phyloP scores from a whole-genome alignment of 2,113 vertebrate genomes.

The Urocitellus parryii region DNA sequence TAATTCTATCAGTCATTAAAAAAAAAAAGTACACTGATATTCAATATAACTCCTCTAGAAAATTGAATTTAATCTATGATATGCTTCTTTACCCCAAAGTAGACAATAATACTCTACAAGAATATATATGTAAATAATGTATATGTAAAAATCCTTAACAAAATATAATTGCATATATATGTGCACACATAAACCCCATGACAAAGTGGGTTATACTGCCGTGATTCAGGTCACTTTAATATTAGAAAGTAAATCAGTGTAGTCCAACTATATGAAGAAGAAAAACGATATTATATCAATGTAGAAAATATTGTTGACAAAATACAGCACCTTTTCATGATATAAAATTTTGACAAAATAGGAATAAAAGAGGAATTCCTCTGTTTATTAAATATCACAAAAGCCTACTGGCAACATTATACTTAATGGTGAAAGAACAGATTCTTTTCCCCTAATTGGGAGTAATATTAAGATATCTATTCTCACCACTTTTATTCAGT shows the following conservation, averaged over 20 bases:
- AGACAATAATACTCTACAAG: background rate
- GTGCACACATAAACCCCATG: background rate
- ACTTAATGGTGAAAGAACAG: background rate
- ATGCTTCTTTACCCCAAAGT: background rate
- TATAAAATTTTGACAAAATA: background rate
- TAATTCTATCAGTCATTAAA: background rate
- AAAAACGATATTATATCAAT: background rate
- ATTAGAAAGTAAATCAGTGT: background rate
- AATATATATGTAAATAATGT: background rate
- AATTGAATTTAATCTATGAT: background rate
- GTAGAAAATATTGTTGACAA: background rate
- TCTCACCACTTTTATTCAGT: background rate
- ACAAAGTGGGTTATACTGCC: background rate
- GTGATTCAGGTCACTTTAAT: background rate
- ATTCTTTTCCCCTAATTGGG: background rate
- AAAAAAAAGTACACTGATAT: background rate
- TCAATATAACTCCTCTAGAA: background rate
- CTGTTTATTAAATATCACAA: background rate
- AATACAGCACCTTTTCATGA: background rate
- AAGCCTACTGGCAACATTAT: background rate
- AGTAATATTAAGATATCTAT: background rate
- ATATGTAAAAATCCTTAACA: background rate
- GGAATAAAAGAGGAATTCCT: background rate
- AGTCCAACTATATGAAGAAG: background rate
- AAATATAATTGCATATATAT: background rate